Percentiles rank a stretch among this genome's conserved stretches.
Evolutionary conservation across 2,113 vertebrate species (phyloP).

Genomic region (Mohoua ochrocephala): DNA sequence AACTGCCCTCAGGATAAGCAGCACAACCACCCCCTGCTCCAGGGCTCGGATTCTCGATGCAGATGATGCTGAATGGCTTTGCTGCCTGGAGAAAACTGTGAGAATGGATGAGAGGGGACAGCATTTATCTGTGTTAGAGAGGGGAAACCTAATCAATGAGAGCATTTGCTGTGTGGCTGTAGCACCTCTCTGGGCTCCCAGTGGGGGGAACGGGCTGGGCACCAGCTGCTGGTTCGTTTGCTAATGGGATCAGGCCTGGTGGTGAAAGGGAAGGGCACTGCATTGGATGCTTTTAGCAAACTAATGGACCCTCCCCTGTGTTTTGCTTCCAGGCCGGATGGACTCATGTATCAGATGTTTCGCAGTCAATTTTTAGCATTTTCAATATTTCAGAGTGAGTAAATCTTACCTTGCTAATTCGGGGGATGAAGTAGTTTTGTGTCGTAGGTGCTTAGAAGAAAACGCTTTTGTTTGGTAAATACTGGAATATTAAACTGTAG

Average conservation of each 20-base stretch:
- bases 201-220: background rate
- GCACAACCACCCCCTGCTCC: background rate
- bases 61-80: background rate
- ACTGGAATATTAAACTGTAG: background rate
- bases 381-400: slow-evolving; percentile 98
- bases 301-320: background rate
- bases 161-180: background rate
- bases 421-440: background rate
- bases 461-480: background rate
- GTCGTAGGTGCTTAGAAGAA: fast-evolving
- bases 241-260: background rate
- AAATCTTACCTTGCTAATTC: background rate
- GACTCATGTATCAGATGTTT: slow-evolving; percentile 94
- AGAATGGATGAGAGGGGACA: background rate
- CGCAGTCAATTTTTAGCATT: slow-evolving; percentile 94
- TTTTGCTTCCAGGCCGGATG: slow-evolving; percentile 84
- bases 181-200: background rate
- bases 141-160: background rate
- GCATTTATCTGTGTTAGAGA: background rate
- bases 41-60: fast-evolving
- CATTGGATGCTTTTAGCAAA: background rate
- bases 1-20: background rate
- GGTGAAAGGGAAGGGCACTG: background rate
- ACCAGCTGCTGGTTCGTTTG: background rate
- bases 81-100: background rate